Evolutionary conservation across 2,113 vertebrate genomes (phyloP), one percentile per base, ranked within the genome.

Genomic region (Anthoscopus minutus): DNA sequence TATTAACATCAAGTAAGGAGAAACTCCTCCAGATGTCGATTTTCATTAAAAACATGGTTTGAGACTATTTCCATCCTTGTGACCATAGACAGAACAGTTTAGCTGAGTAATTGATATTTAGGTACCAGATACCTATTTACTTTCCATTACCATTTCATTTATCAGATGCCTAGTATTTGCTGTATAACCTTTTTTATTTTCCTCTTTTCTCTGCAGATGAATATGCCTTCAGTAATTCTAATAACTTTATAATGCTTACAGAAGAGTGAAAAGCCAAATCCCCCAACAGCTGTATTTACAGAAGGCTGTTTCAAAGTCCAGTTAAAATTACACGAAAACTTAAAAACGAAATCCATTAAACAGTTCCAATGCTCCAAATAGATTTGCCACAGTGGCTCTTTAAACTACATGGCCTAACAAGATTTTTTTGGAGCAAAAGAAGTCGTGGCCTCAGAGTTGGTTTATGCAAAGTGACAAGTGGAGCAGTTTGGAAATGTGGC

Each of bases 381-480:
- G 94, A 95, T 97, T 95, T 94, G 88, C 96, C 95, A 96, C 79
- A 86, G 86, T 20, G 54, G 73, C 71, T 65, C 74, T 96, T 96
- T 92, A 94, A 94, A 86, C 74, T 71, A 78, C 71, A 94, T 72
- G 83, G 78, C 81, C 51, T 61, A 94, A 96, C 70, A 77, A 35
- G 84, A 94, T 50, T 78, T 89, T n/a, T 60, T 45, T 76, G 48
- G 57, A 42, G 61, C 38, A 85, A 86, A 98, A 84, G 97, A 97
- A 98, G 97, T 85, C 25, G 2, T 96, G 95, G 72, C 81, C 97
- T 86, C 61, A 71, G 94, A 94, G 74, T 23, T 7, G 8, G 60
- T 94, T 98, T 94, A 98, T 96, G 78, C 94, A 88, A 96, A 97
- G 91, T 96, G 98, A 97, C 97, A 97, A 92, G 92, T 86, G 62